Base-by-base conservation (phyloP, 1,140 invertebrate genomes). In the Metopolophium dirhodum region DNA sequence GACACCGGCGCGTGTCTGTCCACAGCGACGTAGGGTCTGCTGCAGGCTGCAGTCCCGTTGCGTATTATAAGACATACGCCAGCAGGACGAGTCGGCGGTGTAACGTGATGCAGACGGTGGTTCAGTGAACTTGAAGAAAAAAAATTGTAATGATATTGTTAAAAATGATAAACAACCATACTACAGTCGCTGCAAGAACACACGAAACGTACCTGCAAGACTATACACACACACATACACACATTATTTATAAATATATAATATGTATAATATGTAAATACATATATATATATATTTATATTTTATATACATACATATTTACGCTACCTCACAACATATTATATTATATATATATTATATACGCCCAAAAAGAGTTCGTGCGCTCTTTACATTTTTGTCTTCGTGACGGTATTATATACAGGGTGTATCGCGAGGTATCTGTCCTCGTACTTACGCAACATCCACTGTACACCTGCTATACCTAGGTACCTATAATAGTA, bases 131-230 rank as follows among this genome's bases (percentile, higher is more conserved):
- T 68, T n/a, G 30, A 68, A 41, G 41, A 68, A 68, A 30, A 68
- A n/a, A 68, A 68, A 61, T 37, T n/a, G 30, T 68, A 68, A 68
- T 68, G n/a, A 68, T 68, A 68, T n/a, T 68, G 30, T 61, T 68
- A 68, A 68, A 68, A 68, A 68, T 68, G 11, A 68, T 68, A 77
- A 77, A n/a, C 61, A n/a, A 77, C 61, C n/a, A n/a, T 77, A 77
- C 30, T 4, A 77, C n/a, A 77, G 61, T 77, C 30, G 14, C 61
- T n/a, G 61, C 30, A n/a, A 8, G 26, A 68, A 77, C 30, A 77
- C 30, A 77, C n/a, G 61, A 77, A 77, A 18, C 61, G 61, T 77
- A 77, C 61, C 57, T 61, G 9, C 30, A 61, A 26, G 7, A 57
- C 26, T 54, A 57, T 57, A 3, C 23, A 26, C 8, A 61, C 23